Percentiles rank a stretch among this genome's conserved stretches.
These are phyloP conservation scores for Tuberolachnus salignus DNA, from an alignment of 2,888 invertebrate genomes.

Conservation along the genomic window DNA sequence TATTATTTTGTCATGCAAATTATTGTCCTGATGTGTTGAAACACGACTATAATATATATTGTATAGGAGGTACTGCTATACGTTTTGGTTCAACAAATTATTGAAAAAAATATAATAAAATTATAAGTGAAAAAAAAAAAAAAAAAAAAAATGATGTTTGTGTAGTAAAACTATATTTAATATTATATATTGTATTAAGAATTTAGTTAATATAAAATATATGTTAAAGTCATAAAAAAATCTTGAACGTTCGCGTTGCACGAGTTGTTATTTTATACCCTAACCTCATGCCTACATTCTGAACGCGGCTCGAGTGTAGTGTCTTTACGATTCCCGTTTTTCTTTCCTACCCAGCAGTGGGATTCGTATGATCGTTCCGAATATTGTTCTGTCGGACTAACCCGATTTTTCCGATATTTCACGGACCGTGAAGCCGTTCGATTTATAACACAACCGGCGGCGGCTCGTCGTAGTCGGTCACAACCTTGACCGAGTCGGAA, in stretches of 20 bases:
- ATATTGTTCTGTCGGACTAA: not conserved
- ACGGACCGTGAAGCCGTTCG: slow-evolving; percentile 29
- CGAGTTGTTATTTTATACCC: not conserved
- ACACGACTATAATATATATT: slow-evolving; percentile 38
- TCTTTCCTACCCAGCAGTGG: too few species aligned
- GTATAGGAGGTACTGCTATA: not conserved
- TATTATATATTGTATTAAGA: slow-evolving; percentile 51
- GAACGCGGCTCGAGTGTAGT: too few species aligned
- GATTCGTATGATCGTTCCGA: too few species aligned
- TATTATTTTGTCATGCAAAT: slow-evolving; percentile 37
- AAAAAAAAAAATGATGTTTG: slow-evolving; percentile 42
- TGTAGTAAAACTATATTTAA: slow-evolving; percentile 56
- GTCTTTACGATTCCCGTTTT: too few species aligned
- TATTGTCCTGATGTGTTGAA: slow-evolving; percentile 52
- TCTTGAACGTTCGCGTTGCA: not conserved
- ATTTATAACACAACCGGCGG: not conserved
- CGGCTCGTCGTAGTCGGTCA: not conserved
- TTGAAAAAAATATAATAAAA: slow-evolving; percentile 37
- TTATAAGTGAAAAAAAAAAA: slow-evolving; percentile 40
- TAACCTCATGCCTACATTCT: not conserved
- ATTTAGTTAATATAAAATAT: slow-evolving; percentile 55
- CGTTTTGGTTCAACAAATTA: slow-evolving; percentile 31
- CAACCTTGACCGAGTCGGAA: slow-evolving; percentile 33
- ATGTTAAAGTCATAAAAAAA: slow-evolving; percentile 49
- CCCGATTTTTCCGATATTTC: slow-evolving; percentile 31